Conservation (phyloP, 2,888 invertebrate genomes). For the Scaptomyza polygonia region DNA sequence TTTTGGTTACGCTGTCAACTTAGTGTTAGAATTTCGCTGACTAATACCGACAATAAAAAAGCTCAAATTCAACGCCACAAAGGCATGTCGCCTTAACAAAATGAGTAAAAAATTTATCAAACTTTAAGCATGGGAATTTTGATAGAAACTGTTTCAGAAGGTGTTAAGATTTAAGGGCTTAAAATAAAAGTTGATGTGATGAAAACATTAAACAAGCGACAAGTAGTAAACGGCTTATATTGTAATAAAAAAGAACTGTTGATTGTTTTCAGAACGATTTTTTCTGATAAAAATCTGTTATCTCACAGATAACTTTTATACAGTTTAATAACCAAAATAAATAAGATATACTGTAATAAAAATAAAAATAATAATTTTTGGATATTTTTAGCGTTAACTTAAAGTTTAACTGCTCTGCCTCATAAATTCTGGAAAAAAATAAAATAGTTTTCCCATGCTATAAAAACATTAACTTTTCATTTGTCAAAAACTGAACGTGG, state of each 20-base stretch:
- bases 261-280: neutral
- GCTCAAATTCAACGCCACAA: slow-evolving; percentile 19
- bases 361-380: neutral
- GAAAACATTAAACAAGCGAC: neutral
- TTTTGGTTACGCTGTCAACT: slow-evolving; percentile 48
- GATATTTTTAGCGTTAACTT: no score
- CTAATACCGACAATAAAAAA: slow-evolving; percentile 38
- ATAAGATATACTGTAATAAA: neutral
- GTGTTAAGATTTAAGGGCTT: slow-evolving; percentile 10
- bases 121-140: neutral
- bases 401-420: neutral
- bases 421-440: neutral
- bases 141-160: neutral
- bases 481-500: neutral
- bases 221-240: neutral
- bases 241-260: neutral
- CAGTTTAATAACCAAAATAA: neutral
- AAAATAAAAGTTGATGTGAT: neutral
- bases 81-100: slow-evolving; percentile 7
- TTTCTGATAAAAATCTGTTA: neutral
- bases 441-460: no score
- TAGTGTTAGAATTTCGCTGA: slow-evolving; percentile 49
- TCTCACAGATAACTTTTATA: neutral
- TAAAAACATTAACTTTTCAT: neutral
- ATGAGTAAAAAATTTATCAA: slow-evolving; percentile 10